phyloP scores from a whole-genome alignment of 2,888 invertebrate species.

The Dicycla oo region DNA sequence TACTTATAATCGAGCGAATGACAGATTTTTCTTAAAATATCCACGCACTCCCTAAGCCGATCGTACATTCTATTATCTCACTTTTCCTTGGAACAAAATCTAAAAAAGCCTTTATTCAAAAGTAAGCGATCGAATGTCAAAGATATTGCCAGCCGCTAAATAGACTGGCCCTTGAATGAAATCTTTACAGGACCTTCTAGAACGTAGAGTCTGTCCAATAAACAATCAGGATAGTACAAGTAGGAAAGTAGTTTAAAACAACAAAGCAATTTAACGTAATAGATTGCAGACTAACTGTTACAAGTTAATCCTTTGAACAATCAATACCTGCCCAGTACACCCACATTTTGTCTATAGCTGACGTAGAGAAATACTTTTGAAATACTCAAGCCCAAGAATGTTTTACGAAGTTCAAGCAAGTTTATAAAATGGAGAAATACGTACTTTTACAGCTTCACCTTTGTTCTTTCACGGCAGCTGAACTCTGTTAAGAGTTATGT shows the following conservation, averaged over 20 bases:
- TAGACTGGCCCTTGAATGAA: too few species aligned
- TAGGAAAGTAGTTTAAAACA: slow-evolving; percentile 33
- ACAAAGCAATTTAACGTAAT: slow-evolving; percentile 44
- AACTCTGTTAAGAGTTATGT: slow-evolving; percentile 41
- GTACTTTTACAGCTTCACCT: slow-evolving; percentile 58
- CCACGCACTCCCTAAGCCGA: too few species aligned
- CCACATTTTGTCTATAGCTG: slow-evolving; percentile 45
- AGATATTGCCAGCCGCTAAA: too few species aligned
- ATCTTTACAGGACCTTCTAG: too few species aligned
- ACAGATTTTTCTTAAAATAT: too few species aligned
- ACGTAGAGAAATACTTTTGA: slow-evolving; percentile 55
- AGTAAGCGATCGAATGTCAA: too few species aligned
- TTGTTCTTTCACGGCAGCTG: slow-evolving; percentile 46
- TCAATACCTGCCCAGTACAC: slow-evolving; percentile 46
- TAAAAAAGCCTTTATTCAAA: too few species aligned
- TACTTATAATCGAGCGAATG: too few species aligned
- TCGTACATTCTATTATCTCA: too few species aligned
- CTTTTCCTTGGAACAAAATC: too few species aligned
- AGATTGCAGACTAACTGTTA: slow-evolving; percentile 39
- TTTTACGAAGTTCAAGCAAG: slow-evolving; percentile 54
- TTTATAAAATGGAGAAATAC: slow-evolving; percentile 58
- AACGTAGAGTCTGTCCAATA: background rate
- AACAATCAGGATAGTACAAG: slow-evolving; percentile 15
- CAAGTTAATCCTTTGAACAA: slow-evolving; percentile 55
- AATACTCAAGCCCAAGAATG: slow-evolving; percentile 60